Evolutionary conservation across 2,113 vertebrate genomes (phyloP).

Genomic region (Tragelaphus imberbis): DNA sequence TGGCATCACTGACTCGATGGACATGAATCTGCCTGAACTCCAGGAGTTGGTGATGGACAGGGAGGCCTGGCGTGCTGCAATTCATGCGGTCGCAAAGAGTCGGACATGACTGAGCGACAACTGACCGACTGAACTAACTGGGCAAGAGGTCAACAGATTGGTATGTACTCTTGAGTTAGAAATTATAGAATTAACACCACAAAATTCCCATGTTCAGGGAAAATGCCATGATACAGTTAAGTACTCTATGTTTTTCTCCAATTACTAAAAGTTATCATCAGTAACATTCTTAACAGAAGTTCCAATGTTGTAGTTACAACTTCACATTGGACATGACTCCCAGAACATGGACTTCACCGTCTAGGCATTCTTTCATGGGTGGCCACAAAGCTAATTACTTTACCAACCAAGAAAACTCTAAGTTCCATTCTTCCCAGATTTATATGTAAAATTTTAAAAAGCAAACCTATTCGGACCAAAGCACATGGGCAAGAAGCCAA

Average conservation of each 20-base stretch:
- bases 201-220: neutral
- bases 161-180: neutral
- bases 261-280: neutral
- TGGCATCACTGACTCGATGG: too few relatives aligned
- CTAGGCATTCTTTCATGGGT: neutral
- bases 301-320: neutral
- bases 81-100: too few relatives aligned
- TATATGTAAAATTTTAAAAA: neutral
- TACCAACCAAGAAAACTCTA: slow-evolving; percentile 7
- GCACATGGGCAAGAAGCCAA: neutral
- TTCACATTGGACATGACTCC: neutral
- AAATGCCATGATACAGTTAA: neutral
- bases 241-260: neutral
- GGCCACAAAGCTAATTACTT: neutral
- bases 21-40: rapidly evolving
- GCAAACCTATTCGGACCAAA: neutral
- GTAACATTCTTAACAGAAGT: neutral
- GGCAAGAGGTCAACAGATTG: neutral
- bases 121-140: too few relatives aligned
- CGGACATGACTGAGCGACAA: too few relatives aligned
- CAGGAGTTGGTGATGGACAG: too few relatives aligned
- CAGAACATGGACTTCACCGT: neutral
- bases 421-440: neutral
- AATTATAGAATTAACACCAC: neutral
- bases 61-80: too few relatives aligned